Evolutionary conservation across 2,888 invertebrate species (phyloP).

Genomic region (Malthinus seriepunctatus): DNA sequence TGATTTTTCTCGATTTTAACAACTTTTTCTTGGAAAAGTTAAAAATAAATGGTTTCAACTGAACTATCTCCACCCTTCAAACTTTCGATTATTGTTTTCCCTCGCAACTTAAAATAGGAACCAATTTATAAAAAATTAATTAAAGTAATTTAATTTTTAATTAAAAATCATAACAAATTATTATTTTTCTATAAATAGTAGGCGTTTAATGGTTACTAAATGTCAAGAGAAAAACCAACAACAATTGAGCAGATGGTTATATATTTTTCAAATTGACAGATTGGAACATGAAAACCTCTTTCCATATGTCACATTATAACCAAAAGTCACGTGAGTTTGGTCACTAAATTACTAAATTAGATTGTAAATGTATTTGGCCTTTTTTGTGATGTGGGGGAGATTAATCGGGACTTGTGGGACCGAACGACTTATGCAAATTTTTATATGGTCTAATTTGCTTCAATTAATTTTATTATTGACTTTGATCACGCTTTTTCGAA

Average conservation of each 20-base stretch:
- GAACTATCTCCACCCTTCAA: too few species aligned
- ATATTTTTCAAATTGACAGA: constrained; percentile 20
- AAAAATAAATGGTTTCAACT: too few species aligned
- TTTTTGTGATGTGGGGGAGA: constrained; percentile 17
- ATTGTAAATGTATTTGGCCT: constrained; percentile 27
- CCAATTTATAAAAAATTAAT: constrained; percentile 5
- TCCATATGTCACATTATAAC: constrained; percentile 27
- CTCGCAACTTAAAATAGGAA: too few species aligned
- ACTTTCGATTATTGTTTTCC: too few species aligned
- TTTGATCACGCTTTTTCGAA: constrained; percentile 17
- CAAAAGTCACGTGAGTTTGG: constrained; percentile 28
- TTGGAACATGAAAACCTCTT: constrained; percentile 22
- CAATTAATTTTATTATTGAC: constrained; percentile 26
- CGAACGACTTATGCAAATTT: constrained; percentile 29
- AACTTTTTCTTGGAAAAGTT: too few species aligned
- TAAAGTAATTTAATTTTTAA: neutral
- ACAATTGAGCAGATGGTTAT: constrained; percentile 27
- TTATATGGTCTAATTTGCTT: constrained; percentile 24
- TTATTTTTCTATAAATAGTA: constrained; percentile 8
- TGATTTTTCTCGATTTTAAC: too few species aligned
- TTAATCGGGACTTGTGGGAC: constrained; percentile 23
- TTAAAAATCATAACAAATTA: constrained; percentile 10
- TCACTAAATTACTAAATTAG: constrained; percentile 30
- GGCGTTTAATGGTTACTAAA: constrained; percentile 29
- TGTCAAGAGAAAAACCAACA: constrained; percentile 31